These are phyloP conservation scores for Trididemnum miniatum DNA, from an alignment of 23 tunicate genomes.

Conservation along the genomic window DNA sequence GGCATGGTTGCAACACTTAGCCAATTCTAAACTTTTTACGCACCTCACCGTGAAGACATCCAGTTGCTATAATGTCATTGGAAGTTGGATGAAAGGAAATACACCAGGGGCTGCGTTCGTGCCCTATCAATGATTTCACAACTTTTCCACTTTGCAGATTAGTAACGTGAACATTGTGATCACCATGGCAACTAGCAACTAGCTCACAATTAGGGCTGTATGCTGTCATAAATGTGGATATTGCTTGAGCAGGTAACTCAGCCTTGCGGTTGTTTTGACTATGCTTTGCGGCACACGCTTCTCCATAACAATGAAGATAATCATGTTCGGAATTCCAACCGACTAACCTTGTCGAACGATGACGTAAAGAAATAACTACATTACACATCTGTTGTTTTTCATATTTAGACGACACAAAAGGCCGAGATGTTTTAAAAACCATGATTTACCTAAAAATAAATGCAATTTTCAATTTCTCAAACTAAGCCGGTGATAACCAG, in stretches of 20 bases:
- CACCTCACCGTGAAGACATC: slow-evolving; percentile 87
- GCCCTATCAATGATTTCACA: slow-evolving; percentile 64
- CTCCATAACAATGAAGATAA: slow-evolving; percentile 29
- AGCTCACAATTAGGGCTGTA: slow-evolving; percentile 56
- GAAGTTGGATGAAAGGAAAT: slow-evolving; percentile 76
- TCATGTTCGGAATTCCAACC: neutral
- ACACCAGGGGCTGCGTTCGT: slow-evolving; percentile 86
- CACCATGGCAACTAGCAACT: slow-evolving; percentile 93
- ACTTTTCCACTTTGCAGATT: slow-evolving; percentile 46
- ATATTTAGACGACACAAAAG: too few relatives aligned
- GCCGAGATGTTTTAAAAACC: too few relatives aligned
- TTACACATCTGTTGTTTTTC: slow-evolving; percentile 8
- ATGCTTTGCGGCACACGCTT: slow-evolving; percentile 37
- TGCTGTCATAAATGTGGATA: slow-evolving; percentile 77
- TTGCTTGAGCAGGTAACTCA: slow-evolving; percentile 56
- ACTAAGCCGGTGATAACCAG: too few relatives aligned
- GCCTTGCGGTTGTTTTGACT: slow-evolving; percentile 47
- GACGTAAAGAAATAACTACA: neutral
- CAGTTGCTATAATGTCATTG: slow-evolving; percentile 85
- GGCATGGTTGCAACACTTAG: too few relatives aligned
- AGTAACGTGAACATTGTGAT: slow-evolving; percentile 70
- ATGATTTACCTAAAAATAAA: too few relatives aligned
- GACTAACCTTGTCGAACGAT: slow-evolving; percentile 2
- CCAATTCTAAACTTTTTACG: too few relatives aligned
- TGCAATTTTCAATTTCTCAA: too few relatives aligned